These are phyloP conservation scores for sheep (Ovis aries) DNA, from an alignment of 2,113 vertebrate genomes.

Conservation along the genomic window ARS-UI_Ramb_v3.0 NC_056059.1:114344001-114344500, in stretches of 20 bases:
- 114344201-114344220: background rate
- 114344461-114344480: no score
- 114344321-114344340: background rate
- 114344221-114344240: no score
- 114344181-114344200: background rate
- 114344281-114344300: no score
- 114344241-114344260: background rate
- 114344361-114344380: no score
- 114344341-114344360: accelerated
- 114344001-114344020: accelerated
- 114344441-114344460: no score
- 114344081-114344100: background rate
- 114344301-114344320: no score
- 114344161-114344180: accelerated
- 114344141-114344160: background rate
- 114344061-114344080: background rate
- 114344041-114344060: background rate
- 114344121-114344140: background rate
- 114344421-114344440: no score
- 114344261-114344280: background rate
- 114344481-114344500: no score
- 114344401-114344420: no score
- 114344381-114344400: background rate
- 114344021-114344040: accelerated
- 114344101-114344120: background rate